Percentiles rank a stretch among this genome's conserved stretches.
phyloP scores from a whole-genome alignment of 2,113 vertebrate genomes.

The Phyllostomus discolor region DNA sequence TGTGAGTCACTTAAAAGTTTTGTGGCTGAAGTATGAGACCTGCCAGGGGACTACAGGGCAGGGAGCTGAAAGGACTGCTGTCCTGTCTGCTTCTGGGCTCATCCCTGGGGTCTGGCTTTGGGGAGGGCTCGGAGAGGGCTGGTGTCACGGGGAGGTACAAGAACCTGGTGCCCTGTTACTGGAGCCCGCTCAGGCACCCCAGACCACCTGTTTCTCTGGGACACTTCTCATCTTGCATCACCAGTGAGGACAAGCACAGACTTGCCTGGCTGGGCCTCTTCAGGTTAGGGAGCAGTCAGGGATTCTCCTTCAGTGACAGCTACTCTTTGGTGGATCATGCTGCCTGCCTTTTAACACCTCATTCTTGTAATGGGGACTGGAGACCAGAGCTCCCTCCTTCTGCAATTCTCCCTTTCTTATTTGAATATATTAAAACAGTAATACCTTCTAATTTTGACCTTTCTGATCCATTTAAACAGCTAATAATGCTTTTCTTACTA shows the following conservation, averaged over 20 bases:
- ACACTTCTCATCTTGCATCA: background rate
- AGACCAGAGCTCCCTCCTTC: background rate
- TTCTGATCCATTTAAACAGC: background rate
- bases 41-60: background rate
- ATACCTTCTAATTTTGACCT: background rate
- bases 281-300: background rate
- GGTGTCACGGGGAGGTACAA: too few species aligned
- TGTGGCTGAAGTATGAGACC: background rate
- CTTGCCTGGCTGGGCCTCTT: background rate
- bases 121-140: fast-evolving
- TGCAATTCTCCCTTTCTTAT: background rate
- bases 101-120: background rate
- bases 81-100: background rate
- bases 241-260: fast-evolving
- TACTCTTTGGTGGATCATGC: background rate
- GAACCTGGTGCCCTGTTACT: background rate
- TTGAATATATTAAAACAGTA: background rate
- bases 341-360: background rate
- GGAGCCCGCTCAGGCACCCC: background rate
- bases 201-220: background rate
- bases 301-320: background rate
- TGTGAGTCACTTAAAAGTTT: background rate
- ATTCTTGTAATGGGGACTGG: background rate
- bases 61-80: background rate
- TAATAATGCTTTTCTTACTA: background rate